Conservation (phyloP, 1,140 invertebrate genomes). For the Meloidogyne hapla region DNA sequence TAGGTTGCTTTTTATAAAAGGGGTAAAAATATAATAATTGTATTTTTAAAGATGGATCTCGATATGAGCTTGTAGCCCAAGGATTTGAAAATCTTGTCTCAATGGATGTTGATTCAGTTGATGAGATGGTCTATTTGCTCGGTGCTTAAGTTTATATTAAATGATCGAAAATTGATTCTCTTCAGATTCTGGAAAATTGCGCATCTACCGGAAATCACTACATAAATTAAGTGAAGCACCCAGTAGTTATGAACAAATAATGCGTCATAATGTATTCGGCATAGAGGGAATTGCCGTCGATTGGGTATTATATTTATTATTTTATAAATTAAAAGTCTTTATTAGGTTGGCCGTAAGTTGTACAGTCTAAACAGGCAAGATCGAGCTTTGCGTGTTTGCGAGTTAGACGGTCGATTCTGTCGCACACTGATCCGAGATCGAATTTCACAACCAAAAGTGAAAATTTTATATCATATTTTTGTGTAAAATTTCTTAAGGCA, state of each 20-base stretch:
- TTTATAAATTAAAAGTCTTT: too few relatives aligned
- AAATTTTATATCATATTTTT: background rate
- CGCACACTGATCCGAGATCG: constrained; percentile 81
- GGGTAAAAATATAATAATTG: background rate
- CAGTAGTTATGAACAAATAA: constrained; percentile 75
- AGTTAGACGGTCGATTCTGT: constrained; percentile 85
- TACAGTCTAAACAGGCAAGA: constrained; percentile 96
- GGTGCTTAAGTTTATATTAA: constrained; percentile 13
- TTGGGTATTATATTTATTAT: too few relatives aligned
- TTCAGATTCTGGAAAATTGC: constrained; percentile 82
- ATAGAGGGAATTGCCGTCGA: constrained; percentile 87
- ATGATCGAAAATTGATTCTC: constrained; percentile 81
- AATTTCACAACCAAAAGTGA: constrained; percentile 81
- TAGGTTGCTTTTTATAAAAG: constrained; percentile 46
- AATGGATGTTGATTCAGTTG: constrained; percentile 83
- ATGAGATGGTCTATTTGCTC: constrained; percentile 70
- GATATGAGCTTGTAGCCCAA: constrained; percentile 85
- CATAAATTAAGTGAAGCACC: constrained; percentile 72
- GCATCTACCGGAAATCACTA: constrained; percentile 72
- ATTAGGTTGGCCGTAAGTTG: constrained; percentile 66
- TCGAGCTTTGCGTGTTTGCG: constrained; percentile 84
- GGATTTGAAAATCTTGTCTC: constrained; percentile 94
- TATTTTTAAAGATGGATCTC: constrained; percentile 71
- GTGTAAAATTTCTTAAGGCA: constrained; percentile 67
- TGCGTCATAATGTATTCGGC: constrained; percentile 87